Base-by-base conservation (phyloP, 1,140 invertebrate genomes). In the Lethrus apterus region DNA sequence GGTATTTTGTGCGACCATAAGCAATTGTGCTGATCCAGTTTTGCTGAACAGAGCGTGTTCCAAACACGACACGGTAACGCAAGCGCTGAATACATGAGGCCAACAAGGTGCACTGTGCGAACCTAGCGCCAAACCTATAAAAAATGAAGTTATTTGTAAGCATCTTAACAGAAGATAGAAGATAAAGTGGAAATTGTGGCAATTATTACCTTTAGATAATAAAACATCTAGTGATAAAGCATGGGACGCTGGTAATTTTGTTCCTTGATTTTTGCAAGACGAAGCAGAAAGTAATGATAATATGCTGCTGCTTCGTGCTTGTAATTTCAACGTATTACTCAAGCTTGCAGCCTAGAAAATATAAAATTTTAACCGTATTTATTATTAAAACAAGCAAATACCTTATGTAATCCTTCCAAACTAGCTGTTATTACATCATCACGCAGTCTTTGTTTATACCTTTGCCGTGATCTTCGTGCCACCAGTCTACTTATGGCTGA, bases 81-180 rank as follows among this genome's bases (percentile, higher is more conserved):
- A 93, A 5, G 80, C 92, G 65, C 83, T 82, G 62, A 96, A 93
- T 45, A 96, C 86, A 65, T 93, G 89, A 23, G 84, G 82, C 93
- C 93, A 96, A 60, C 90, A 94, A 48, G 93, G 87, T 26, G 84
- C 77, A 18, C 89, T 86, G 60, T 93, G 90, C 48, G 88, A 91
- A 3, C 88, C 91, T 20, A 95, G 73, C 64, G 94, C 91, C 20
- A 96, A 68, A 17, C 90, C 90, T 55, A 81, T 78, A 59, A 74
- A 72, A 10, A 44, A 46, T 46, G 56, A 76, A 29, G 17, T 31
- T 43, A n/a, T 33, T 33, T 26, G n/a, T n/a, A n/a, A n/a, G n/a
- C n/a, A n/a, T n/a, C n/a, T n/a, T n/a, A n/a, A n/a, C 24, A 26
- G 5, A 26, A 26, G 24, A n/a, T n/a, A 13, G 11, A 11, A 17